These are phyloP conservation scores for Periparus ater DNA, from an alignment of 2,797 vertebrate species.

Conservation along the genomic window DNA sequence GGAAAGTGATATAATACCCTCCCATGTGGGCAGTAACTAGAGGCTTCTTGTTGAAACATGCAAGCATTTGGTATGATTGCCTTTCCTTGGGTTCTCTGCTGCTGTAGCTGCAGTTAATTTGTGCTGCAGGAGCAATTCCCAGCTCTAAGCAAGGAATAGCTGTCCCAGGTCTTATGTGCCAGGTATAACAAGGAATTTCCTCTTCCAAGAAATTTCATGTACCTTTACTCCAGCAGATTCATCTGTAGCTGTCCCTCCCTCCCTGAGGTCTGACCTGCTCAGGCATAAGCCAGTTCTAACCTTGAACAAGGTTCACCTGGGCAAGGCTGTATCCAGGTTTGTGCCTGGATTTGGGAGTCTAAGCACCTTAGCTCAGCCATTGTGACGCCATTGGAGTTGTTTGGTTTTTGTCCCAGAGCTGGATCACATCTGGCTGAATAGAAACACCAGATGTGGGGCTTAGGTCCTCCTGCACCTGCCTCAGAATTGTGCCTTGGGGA, in stretches of 20 bases:
- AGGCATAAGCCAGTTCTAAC: neutral
- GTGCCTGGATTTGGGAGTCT: neutral
- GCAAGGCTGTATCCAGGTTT: neutral
- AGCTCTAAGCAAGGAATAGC: neutral
- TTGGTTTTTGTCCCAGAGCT: neutral
- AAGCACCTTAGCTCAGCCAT: neutral
- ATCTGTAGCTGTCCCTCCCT: neutral
- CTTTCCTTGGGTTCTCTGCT: neutral
- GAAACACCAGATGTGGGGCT: neutral
- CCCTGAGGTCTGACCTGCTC: neutral
- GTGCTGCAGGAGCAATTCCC: neutral
- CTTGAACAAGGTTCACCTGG: neutral
- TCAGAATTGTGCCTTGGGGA: neutral
- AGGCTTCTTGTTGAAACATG: neutral
- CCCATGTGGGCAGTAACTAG: neutral
- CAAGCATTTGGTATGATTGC: neutral
- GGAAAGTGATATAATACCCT: neutral
- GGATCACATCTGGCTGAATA: neutral
- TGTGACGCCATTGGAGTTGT: rapidly evolving
- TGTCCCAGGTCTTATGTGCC: neutral
- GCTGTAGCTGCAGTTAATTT: neutral
- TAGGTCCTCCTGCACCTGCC: neutral
- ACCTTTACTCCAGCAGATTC: neutral
- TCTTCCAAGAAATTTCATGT: neutral
- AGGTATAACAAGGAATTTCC: neutral